These are phyloP conservation scores for Psittacara wagleri DNA, from an alignment of 2,113 vertebrate genomes.

Conservation along the genomic window DNA sequence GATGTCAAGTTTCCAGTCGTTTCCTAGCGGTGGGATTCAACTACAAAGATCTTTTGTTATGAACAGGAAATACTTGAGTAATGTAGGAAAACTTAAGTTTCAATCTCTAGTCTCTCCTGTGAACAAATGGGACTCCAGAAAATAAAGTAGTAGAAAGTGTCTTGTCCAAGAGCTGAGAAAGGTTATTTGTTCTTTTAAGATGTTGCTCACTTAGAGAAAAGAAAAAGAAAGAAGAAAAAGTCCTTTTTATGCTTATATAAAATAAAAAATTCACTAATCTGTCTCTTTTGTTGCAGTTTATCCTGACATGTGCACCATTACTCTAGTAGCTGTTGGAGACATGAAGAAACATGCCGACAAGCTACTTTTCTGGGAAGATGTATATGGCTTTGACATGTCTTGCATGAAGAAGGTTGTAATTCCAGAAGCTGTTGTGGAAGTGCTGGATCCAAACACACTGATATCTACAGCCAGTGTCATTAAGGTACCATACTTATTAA, in stretches of 20 bases:
- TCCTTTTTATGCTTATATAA: neutral
- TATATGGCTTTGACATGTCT: constrained; percentile 94
- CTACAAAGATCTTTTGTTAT: neutral
- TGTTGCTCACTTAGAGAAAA: neutral
- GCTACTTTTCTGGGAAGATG: constrained; percentile 92
- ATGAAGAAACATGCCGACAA: constrained; percentile 77
- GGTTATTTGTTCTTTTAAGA: neutral
- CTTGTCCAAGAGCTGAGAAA: neutral
- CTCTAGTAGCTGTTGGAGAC: constrained; percentile 86
- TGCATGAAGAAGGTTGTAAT: constrained; percentile 93
- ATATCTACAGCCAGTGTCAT: constrained; percentile 84
- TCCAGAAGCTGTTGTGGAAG: constrained; percentile 88
- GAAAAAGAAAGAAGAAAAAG: neutral
- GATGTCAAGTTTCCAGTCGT: neutral
- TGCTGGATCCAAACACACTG: constrained; percentile 81
- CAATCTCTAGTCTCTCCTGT: neutral
- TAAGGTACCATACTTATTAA: constrained; percentile 76
- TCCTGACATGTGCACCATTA: constrained; percentile 90
- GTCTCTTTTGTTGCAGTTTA: constrained; percentile 81
- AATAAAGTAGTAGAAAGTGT: neutral
- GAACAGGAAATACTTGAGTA: neutral
- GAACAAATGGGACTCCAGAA: neutral
- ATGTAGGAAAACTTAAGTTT: neutral
- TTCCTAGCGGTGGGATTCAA: neutral
- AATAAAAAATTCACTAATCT: neutral